phyloP scores from a whole-genome alignment of 2,113 vertebrate species.

The Neolamprologus toae region DNA sequence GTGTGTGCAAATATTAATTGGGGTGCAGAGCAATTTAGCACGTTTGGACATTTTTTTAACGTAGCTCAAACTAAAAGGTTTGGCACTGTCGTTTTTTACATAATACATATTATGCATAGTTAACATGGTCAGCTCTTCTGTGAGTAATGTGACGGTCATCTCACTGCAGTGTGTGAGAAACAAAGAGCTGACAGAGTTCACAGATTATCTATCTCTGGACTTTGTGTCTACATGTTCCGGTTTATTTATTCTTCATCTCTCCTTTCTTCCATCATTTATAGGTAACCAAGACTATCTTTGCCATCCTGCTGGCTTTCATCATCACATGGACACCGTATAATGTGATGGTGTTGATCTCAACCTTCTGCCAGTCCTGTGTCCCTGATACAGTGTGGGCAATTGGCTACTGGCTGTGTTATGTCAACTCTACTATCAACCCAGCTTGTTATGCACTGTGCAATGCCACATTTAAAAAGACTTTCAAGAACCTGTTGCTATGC shows the following conservation, averaged over 20 bases:
- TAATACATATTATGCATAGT: fast-evolving
- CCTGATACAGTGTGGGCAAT: slow-evolving; percentile 94
- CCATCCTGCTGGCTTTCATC: slow-evolving; percentile 96
- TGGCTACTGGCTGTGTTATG: slow-evolving; percentile 97
- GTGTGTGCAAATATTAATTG: background rate
- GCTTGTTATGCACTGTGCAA: slow-evolving; percentile 98
- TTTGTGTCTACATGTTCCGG: background rate
- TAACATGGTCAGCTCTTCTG: background rate
- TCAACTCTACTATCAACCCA: slow-evolving; percentile 98
- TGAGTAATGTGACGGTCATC: background rate
- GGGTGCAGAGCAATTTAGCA: background rate
- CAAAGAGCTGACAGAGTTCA: background rate
- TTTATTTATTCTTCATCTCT: background rate
- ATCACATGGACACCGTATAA: slow-evolving; percentile 98
- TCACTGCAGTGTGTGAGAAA: background rate
- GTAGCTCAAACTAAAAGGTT: background rate
- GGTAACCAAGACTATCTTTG: slow-evolving; percentile 97
- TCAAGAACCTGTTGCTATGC: slow-evolving; percentile 94
- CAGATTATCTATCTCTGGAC: background rate
- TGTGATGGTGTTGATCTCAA: slow-evolving; percentile 97
- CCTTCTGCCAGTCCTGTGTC: slow-evolving; percentile 91
- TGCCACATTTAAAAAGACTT: slow-evolving; percentile 98
- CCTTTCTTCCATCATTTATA: background rate
- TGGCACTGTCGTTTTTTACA: background rate
- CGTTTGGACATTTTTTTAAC: background rate